Percentiles rank a stretch among this genome's conserved stretches.
phyloP scores from a whole-genome alignment of 2,113 vertebrate genomes.

The Noctilio leporinus region DNA sequence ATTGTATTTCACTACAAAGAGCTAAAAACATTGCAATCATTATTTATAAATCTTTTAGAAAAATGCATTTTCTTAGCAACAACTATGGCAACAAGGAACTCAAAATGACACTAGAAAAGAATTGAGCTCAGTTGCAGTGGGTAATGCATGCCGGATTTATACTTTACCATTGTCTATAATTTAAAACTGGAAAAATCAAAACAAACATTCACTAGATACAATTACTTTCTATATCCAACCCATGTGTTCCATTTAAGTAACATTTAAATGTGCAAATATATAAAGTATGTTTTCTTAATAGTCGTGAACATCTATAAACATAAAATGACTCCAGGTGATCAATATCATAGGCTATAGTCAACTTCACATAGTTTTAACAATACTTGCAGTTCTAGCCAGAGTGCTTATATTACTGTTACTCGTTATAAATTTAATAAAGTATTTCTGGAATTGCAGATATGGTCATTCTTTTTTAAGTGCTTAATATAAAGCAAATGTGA shows the following conservation, averaged over 20 bases:
- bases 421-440: not conserved
- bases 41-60: slow-evolving; percentile 75
- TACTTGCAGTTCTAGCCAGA: not conserved
- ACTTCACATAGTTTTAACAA: not conserved
- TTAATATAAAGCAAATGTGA: not conserved
- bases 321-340: not conserved
- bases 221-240: not conserved
- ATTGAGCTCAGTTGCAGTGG: slow-evolving; percentile 38
- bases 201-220: not conserved
- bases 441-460: not conserved
- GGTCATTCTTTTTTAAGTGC: not conserved
- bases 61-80: slow-evolving; percentile 75
- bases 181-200: slow-evolving; percentile 47
- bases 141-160: slow-evolving; percentile 17
- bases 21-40: slow-evolving; percentile 70
- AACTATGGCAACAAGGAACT: slow-evolving; percentile 75
- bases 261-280: not conserved
- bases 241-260: not conserved
- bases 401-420: not conserved
- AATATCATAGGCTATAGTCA: not conserved
- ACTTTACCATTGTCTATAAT: slow-evolving; percentile 14
- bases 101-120: slow-evolving; percentile 51
- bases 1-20: slow-evolving; percentile 67
- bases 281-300: not conserved
- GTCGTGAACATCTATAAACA: not conserved